Percentiles rank a stretch among this genome's conserved stretches.
Conservation (phyloP, 2,797 vertebrate species). For the Neoniphon sammara region DNA sequence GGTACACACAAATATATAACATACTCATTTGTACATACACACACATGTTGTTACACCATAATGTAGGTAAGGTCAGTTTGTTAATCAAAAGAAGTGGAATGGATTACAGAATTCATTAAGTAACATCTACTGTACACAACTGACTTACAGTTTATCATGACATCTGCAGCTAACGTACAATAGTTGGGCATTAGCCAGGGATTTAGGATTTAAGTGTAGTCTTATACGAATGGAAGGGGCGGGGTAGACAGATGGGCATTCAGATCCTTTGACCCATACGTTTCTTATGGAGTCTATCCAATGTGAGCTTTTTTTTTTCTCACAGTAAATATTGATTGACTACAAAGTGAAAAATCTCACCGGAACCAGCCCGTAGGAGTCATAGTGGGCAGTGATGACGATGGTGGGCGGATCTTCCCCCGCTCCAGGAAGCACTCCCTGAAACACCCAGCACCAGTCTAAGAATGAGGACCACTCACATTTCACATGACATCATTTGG, state of each 20-base stretch:
- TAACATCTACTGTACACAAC: not conserved
- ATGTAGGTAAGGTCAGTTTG: not conserved
- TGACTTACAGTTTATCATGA: not conserved
- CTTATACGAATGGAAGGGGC: not conserved
- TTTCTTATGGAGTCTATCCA: not conserved
- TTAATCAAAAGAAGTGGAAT: not conserved
- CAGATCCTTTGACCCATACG: not conserved
- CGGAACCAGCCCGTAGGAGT: conserved; percentile 84
- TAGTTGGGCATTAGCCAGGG: not conserved
- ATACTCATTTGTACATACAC: not conserved
- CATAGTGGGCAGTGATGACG: conserved; percentile 86
- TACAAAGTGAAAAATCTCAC: conserved; percentile 70
- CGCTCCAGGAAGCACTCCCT: conserved; percentile 84
- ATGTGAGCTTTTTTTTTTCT: not conserved
- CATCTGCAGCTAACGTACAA: not conserved
- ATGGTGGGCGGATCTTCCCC: conserved; percentile 82
- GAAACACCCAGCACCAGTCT: conserved; percentile 37
- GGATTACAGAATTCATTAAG: not conserved
- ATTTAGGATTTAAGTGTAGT: not conserved
- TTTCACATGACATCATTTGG: not conserved
- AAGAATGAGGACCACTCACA: not conserved
- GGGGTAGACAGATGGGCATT: not conserved
- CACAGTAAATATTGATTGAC: not conserved
- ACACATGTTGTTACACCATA: not conserved
- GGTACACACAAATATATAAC: conserved; percentile 24